Conservation (phyloP, 2,113 vertebrate genomes). For the Ardeotis arabs region DNA sequence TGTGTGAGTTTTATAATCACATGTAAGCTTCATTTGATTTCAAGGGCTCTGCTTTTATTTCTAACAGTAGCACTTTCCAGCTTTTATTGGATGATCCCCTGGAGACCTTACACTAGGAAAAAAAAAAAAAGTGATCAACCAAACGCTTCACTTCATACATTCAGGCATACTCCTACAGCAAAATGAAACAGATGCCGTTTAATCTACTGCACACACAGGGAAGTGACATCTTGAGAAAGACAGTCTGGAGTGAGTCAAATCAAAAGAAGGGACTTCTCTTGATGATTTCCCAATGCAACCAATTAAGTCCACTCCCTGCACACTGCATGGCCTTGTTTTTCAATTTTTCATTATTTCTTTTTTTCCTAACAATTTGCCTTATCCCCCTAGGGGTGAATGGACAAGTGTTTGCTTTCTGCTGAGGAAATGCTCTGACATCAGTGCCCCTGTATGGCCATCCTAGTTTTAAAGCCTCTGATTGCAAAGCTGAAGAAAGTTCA, state of each 20-base stretch:
- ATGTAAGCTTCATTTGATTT: not conserved
- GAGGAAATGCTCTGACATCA: not conserved
- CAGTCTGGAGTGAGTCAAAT: conserved; percentile 30
- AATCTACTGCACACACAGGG: not conserved
- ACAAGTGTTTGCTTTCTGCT: not conserved
- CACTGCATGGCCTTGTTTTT: not conserved
- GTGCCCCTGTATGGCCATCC: not conserved
- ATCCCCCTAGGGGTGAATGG: not conserved
- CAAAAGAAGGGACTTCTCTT: not conserved
- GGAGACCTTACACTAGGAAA: not conserved
- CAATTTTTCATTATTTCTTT: not conserved
- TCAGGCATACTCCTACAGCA: not conserved
- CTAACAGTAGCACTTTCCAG: not conserved
- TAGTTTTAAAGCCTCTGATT: not conserved
- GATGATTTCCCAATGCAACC: conserved; percentile 39
- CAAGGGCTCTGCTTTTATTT: not conserved
- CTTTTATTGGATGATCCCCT: not conserved
- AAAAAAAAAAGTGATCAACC: not conserved
- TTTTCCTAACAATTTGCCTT: not conserved
- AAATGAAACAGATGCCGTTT: conserved; percentile 3
- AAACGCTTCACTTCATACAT: not conserved
- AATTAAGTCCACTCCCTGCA: conserved; percentile 30
- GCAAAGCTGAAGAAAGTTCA: not conserved
- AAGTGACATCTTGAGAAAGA: conserved; percentile 22
- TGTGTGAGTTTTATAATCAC: not conserved